A percentile compares a stretch with the other conserved stretches of the same genome.
Conservation (phyloP, 1,140 invertebrate genomes). For the Cydia strobilella region DNA sequence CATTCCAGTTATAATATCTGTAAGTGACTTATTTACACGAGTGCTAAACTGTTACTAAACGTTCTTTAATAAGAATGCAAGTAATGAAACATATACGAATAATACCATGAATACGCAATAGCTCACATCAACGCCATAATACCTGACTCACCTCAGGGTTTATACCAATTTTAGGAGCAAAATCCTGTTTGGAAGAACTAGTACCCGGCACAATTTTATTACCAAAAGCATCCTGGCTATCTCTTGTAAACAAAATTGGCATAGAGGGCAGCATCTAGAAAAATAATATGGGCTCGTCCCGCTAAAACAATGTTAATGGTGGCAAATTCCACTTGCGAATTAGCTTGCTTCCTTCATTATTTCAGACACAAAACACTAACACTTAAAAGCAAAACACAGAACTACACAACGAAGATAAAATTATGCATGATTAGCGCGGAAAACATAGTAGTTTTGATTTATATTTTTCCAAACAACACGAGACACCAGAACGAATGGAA, state of each 20-base stretch:
- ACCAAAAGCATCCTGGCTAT: slow-evolving; percentile 70
- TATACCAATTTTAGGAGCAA: slow-evolving; percentile 52
- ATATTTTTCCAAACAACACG: slow-evolving; percentile 45
- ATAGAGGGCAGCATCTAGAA: slow-evolving; percentile 81
- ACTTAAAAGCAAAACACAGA: slow-evolving; percentile 32
- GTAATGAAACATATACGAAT: neutral
- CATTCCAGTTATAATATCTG: neutral
- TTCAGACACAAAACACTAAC: slow-evolving; percentile 44
- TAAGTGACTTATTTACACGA: neutral
- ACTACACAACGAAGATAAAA: slow-evolving; percentile 13
- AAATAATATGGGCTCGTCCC: slow-evolving; percentile 44
- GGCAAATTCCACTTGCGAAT: slow-evolving; percentile 42
- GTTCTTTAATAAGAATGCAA: neutral
- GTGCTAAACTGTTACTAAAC: neutral
- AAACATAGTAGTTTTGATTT: slow-evolving; percentile 46
- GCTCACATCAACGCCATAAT: neutral
- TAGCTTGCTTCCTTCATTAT: slow-evolving; percentile 49
- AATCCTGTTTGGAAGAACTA: slow-evolving; percentile 62
- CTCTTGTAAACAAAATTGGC: slow-evolving; percentile 75
- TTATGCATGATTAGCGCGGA: neutral
- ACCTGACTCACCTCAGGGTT: slow-evolving; percentile 61
- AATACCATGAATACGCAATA: slow-evolving; percentile 16
- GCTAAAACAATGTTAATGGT: slow-evolving; percentile 46
- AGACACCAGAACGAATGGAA: slow-evolving; percentile 57
- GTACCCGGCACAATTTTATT: slow-evolving; percentile 69